Evolutionary conservation across 2,888 invertebrate genomes (phyloP).

Genomic region (Caenorhabditis sp.): DNA sequence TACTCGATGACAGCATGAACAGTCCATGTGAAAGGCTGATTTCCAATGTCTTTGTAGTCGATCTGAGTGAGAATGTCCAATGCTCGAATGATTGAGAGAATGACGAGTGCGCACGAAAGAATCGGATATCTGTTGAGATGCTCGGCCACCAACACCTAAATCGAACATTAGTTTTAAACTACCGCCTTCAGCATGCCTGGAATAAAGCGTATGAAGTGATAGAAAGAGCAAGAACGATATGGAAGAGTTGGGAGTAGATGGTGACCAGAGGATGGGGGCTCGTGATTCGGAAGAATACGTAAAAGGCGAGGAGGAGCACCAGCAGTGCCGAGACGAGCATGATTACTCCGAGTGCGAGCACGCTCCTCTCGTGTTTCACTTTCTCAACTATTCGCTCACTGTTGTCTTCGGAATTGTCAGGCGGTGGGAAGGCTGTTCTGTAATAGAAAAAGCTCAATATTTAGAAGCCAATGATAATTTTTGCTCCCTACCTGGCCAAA

Average conservation of each 20-base stretch:
- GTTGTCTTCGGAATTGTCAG: conserved; percentile 34
- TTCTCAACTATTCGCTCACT: conserved; percentile 13
- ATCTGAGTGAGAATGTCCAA: conserved; percentile 54
- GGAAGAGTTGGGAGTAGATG: conserved; percentile 53
- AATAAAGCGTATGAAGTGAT: conserved; percentile 51
- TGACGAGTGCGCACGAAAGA: conserved; percentile 22
- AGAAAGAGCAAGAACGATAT: conserved; percentile 47
- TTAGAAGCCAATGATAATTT: too few species aligned
- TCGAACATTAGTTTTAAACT: too few species aligned
- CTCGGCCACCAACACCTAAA: conserved; percentile 45
- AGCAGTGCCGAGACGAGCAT: conserved; percentile 41
- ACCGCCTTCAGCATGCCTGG: too few species aligned
- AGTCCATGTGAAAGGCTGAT: conserved; percentile 48
- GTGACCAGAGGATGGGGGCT: conserved; percentile 50
- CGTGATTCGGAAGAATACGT: conserved; percentile 31
- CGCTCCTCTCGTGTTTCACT: conserved; percentile 17
- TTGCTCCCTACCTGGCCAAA: conserved; percentile 10
- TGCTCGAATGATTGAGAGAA: conserved; percentile 32
- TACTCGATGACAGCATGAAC: conserved; percentile 54
- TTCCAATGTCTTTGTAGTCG: conserved; percentile 49
- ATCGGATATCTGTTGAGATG: conserved; percentile 33
- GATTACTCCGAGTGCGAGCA: conserved; percentile 25
- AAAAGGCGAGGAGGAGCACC: conserved; percentile 30
- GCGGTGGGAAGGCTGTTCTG: conserved; percentile 19
- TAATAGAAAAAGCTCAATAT: conserved; percentile 4